Evolutionary conservation across 1,140 invertebrate species (phyloP), one percentile per base, ranked within the genome.

Genomic region (Myzus persicae): DNA sequence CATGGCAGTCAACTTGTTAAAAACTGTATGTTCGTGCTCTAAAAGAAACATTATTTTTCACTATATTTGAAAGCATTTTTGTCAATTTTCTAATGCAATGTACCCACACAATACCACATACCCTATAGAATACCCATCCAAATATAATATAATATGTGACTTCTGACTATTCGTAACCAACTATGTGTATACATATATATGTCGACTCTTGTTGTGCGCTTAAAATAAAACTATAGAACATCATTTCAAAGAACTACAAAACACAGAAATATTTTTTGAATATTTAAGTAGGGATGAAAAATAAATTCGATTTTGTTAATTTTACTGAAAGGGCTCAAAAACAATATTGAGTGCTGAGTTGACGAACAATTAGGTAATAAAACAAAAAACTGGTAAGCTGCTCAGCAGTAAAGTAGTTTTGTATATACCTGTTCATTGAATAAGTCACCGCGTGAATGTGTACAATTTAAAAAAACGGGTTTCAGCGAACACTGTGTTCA

Each of bases 11-110:
- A 44, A 3, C 7, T 44, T 8, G 3, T 40, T 20, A 59, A 89
- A 54, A 90, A 48, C 31, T 36, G 26, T 88, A 36, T 48, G 36
- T 46, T 48, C n/a, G 22, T 36, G 0, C n/a, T 24, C 5, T 31
- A 88, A 88, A 88, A 26, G n/a, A 88, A 48, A n/a, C 46, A 88
- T 48, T 36, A 88, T 88, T 48, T 88, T 31, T 88, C 22, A 88
- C 18, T 48, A 22, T 36, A 36, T 44, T 24, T 36, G 18, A 48
- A 88, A 88, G 44, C n/a, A 88, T 88, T 88, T 36, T 88, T n/a
- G 85, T 88, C 85, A 36, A 48, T 88, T 87, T 48, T 88, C 44
- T 36, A 7, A 48, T 22, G 7, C 46, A 9, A 44, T 22, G 18
- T 11, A 46, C n/a, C 36, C 5, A 22, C 24, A 88, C 20, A 88